Percentiles rank a stretch among this genome's conserved stretches.
phyloP scores from a whole-genome alignment of 2,113 vertebrate genomes.

The Eptesicus fuscus region DNA sequence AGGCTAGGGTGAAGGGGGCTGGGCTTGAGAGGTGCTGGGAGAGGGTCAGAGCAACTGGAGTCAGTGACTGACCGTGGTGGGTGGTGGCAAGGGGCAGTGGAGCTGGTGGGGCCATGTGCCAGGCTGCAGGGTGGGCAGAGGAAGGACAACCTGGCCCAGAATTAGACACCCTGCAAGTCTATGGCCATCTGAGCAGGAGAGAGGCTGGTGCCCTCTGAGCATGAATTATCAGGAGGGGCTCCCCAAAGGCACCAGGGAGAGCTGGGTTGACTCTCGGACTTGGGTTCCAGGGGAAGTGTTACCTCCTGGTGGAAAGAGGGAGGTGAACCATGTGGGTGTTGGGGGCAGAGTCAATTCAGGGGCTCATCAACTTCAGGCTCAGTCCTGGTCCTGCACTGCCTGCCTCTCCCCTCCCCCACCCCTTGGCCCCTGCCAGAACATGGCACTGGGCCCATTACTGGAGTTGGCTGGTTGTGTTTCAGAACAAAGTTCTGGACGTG shows the following conservation, averaged over 20 bases:
- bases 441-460: not conserved
- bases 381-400: not conserved
- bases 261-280: not conserved
- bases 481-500: conserved; percentile 95
- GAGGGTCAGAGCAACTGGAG: not conserved
- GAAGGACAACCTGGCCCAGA: not conserved
- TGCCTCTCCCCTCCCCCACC: not conserved
- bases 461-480: conserved; percentile 75
- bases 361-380: not conserved
- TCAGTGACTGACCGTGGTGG: not conserved
- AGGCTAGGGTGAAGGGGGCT: not conserved
- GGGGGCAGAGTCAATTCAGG: not conserved
- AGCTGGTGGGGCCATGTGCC: not conserved
- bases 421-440: not conserved
- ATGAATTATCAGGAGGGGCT: not conserved
- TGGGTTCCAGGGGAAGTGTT: not conserved
- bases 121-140: not conserved
- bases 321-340: not conserved
- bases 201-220: not conserved
- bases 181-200: not conserved
- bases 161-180: not conserved
- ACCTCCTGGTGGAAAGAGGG: not conserved
- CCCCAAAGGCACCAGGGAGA: not conserved
- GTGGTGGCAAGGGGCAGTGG: not conserved
- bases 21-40: not conserved